phyloP scores from a whole-genome alignment of 2,888 invertebrate species.

The Oscheius sp. region DNA sequence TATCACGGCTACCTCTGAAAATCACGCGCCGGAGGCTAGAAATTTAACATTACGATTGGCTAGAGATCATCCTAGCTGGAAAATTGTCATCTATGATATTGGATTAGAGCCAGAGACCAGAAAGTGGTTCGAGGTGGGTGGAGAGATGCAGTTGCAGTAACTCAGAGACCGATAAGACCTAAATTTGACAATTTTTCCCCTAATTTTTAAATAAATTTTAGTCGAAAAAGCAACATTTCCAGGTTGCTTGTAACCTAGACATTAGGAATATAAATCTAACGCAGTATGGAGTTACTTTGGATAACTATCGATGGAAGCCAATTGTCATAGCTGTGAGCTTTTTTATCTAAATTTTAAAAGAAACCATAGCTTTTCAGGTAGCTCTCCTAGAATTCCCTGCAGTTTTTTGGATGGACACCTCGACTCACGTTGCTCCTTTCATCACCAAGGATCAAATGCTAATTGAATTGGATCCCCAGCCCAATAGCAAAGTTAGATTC shows the following conservation, averaged over 20 bases:
- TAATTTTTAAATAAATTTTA: no score
- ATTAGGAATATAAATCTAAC: not conserved
- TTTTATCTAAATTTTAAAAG: no score
- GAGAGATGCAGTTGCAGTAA: no score
- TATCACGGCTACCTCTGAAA: not conserved
- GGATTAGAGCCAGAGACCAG: not conserved
- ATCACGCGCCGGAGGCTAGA: not conserved
- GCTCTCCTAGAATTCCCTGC: not conserved
- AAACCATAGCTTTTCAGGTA: not conserved
- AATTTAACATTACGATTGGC: not conserved
- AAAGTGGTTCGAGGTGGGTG: not conserved
- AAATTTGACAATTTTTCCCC: no score
- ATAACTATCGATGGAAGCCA: not conserved
- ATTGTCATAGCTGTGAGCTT: not conserved
- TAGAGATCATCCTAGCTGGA: not conserved
- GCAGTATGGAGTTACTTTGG: not conserved
- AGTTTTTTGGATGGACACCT: constrained; percentile 4
- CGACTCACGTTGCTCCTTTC: not conserved
- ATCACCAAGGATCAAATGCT: no score
- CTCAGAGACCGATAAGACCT: no score
- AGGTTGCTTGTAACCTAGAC: not conserved
- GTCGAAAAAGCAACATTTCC: no score
- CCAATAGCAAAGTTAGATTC: no score
- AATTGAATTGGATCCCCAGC: not conserved
- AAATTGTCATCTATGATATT: constrained; percentile 1